phyloP scores from a whole-genome alignment of 2,797 vertebrate species.

The Craterocephalus amniculus region DNA sequence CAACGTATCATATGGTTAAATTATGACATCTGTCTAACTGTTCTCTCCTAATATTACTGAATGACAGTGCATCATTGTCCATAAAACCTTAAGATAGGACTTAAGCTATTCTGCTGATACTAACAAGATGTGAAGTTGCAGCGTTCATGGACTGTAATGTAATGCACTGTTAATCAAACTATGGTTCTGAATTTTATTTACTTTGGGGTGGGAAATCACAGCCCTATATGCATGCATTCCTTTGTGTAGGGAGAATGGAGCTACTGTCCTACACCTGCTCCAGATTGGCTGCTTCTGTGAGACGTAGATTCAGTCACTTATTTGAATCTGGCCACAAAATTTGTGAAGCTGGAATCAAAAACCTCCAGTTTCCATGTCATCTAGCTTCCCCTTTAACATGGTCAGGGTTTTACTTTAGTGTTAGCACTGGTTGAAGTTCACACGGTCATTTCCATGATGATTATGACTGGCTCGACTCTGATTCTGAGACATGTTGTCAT shows the following conservation, averaged over 20 bases:
- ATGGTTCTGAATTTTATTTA: too few relatives aligned
- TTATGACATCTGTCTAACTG: too few relatives aligned
- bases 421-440: not conserved
- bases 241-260: not conserved
- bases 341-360: not conserved
- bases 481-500: not conserved
- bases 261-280: not conserved
- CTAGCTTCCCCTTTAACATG: not conserved
- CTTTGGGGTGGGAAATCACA: not conserved
- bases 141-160: too few relatives aligned
- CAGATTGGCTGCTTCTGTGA: not conserved
- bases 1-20: too few relatives aligned
- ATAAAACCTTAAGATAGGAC: too few relatives aligned
- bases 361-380: not conserved
- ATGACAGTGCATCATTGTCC: too few relatives aligned
- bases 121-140: too few relatives aligned
- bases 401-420: not conserved
- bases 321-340: not conserved
- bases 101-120: too few relatives aligned
- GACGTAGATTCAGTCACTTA: not conserved
- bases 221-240: not conserved
- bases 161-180: too few relatives aligned
- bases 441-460: not conserved
- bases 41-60: too few relatives aligned
- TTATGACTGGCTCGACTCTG: not conserved